Evolutionary conservation across 2,888 invertebrate genomes (phyloP), one percentile per base, ranked within the genome.

Genomic region (Andricus curvator): DNA sequence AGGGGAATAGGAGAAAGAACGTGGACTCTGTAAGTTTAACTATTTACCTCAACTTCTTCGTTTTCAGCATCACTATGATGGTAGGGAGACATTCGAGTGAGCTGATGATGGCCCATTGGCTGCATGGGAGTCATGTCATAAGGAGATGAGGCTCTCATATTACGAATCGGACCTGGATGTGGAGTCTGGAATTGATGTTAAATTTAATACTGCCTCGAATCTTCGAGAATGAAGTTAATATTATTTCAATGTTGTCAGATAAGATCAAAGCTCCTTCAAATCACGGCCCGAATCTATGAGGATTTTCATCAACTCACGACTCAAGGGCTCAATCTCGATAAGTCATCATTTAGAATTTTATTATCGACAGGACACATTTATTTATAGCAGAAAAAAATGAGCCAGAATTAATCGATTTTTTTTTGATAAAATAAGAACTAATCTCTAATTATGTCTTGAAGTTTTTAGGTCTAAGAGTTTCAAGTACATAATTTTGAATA

Each of bases 141-240:
- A 11, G 93, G 93, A 17, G 93, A 93, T 22, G 92, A 92, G 15
- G 93, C 92, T 82, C 90, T 88, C 44, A 88, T 87, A 68, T 86
- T 91, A 78, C 89, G 88, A 78, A 86, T 83, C 79, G 87, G 84
- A 62, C 83, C 82, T 9, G 85, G 78, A 64, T 87, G 88, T 76
- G 88, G 87, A 79, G 84, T 86, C 88, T 88, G 68, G 65, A 84
- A 70, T 56, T 76, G 60, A n/a, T 77, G n/a, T 33, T 64, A 56
- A 78, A 77, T 6, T 1, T 60, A 20, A 82, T 2, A 44, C 56
- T 8, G 56, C 22, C 13, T 48, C 15, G 48, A 56, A 4, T 51
- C 20, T 20, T 0, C 0, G 33, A 56, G 33, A 51, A 65, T 33
- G 25, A 51, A 51, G 29, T 3, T 5, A 51, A 3, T 29, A 25